Evolutionary conservation across 2,113 vertebrate genomes (phyloP).

Genomic region (Ranitomeya imitator): DNA sequence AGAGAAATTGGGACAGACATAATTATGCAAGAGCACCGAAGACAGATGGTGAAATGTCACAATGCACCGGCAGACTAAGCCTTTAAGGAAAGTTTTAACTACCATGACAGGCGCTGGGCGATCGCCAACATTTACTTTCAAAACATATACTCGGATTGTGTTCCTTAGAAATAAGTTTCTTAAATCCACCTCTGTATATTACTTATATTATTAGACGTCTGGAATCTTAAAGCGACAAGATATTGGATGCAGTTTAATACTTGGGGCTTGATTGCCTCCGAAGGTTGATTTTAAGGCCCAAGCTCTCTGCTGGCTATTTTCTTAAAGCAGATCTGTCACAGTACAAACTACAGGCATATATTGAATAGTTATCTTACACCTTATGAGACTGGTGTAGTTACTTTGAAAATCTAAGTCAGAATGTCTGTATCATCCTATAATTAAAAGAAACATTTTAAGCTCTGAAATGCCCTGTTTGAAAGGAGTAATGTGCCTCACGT

Average conservation of each 20-base stretch:
- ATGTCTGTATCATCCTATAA: too few species aligned
- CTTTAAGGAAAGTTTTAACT: constrained; percentile 54
- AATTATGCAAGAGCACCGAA: constrained; percentile 46
- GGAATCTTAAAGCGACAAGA: background rate
- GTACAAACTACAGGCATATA: too few species aligned
- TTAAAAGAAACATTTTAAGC: too few species aligned
- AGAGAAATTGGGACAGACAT: constrained; percentile 48
- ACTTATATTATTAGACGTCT: background rate
- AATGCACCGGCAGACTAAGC: constrained; percentile 39
- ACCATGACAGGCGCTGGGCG: constrained; percentile 27
- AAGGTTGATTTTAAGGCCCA: too few species aligned
- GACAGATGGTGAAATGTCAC: constrained; percentile 59
- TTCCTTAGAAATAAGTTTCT: constrained; percentile 31
- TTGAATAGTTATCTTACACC: too few species aligned
- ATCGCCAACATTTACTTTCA: constrained; percentile 30
- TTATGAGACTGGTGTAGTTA: too few species aligned
- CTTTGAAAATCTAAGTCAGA: too few species aligned
- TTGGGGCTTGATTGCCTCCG: too few species aligned
- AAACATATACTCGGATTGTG: constrained; percentile 36
- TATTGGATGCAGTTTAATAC: background rate
- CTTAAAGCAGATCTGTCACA: too few species aligned
- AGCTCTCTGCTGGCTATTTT: too few species aligned
- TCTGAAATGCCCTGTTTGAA: too few species aligned
- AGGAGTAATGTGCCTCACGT: too few species aligned
- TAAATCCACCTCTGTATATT: constrained; percentile 4